Evolutionary conservation across 1,140 invertebrate species (phyloP).

Genomic region (Halictus rubicundus): DNA sequence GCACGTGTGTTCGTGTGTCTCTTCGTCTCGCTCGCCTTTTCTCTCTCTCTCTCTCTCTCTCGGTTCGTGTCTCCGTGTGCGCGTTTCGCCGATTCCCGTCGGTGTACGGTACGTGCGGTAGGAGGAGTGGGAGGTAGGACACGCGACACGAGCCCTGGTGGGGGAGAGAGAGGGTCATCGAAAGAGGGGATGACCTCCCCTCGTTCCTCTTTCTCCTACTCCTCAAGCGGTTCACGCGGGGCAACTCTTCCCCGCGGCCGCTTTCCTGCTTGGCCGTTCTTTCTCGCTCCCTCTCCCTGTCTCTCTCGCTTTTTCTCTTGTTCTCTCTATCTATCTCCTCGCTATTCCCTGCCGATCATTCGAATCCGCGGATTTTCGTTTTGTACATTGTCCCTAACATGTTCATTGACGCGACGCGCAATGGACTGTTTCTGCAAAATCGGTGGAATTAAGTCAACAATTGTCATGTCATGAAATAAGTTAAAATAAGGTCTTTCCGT

Average conservation of each 20-base stretch:
- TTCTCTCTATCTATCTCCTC: too few relatives aligned
- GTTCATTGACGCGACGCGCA: too few relatives aligned
- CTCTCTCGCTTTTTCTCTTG: too few relatives aligned
- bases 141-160: slow-evolving; percentile 74
- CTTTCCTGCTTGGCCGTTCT: slow-evolving; percentile 4
- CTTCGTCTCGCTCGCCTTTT: too few relatives aligned
- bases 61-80: slow-evolving; percentile 6
- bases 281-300: slow-evolving; percentile 8
- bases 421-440: too few relatives aligned
- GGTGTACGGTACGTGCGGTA: slow-evolving; percentile 49
- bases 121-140: slow-evolving; percentile 77
- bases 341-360: too few relatives aligned
- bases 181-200: slow-evolving; percentile 62
- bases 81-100: slow-evolving; percentile 45
- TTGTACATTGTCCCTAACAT: too few relatives aligned
- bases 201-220: slow-evolving; percentile 53
- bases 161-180: slow-evolving; percentile 61
- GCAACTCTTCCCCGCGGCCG: slow-evolving; percentile 31
- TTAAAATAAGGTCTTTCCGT: too few relatives aligned
- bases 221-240: slow-evolving; percentile 24
- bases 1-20: background rate
- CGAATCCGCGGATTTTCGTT: too few relatives aligned
- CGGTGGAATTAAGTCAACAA: too few relatives aligned
- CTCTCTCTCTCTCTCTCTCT: too few relatives aligned
- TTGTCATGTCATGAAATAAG: too few relatives aligned